These are phyloP conservation scores for Hypolimnas misippus DNA, from an alignment of 2,888 invertebrate genomes.

Conservation along the genomic window DNA sequence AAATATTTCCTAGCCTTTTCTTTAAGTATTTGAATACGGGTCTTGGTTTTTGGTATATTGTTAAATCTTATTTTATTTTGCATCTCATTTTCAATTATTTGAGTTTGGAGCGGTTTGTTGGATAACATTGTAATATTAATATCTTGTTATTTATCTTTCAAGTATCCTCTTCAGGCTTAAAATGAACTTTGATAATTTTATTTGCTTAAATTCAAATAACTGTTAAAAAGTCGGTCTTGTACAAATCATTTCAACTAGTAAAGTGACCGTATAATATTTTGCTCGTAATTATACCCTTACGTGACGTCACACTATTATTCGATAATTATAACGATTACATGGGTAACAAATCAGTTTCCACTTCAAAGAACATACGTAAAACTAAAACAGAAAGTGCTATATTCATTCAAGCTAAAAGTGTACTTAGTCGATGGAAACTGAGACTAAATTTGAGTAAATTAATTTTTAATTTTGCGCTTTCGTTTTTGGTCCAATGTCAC, in stretches of 20 bases:
- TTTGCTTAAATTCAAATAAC: too few species aligned
- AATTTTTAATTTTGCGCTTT: background rate
- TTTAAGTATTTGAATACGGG: slow-evolving; percentile 33
- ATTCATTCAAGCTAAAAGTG: background rate
- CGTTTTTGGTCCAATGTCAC: background rate
- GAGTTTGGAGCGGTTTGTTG: slow-evolving; percentile 53
- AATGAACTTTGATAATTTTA: too few species aligned
- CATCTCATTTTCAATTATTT: slow-evolving; percentile 56
- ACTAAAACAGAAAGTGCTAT: background rate
- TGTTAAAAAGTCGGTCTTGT: too few species aligned
- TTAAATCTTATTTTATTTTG: background rate
- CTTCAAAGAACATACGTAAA: background rate
- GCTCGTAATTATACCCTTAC: background rate
- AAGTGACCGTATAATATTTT: background rate
- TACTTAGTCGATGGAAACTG: background rate
- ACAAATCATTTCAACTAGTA: background rate
- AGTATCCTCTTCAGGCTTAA: too few species aligned
- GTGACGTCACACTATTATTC: slow-evolving; percentile 14
- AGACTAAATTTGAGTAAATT: background rate
- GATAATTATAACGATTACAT: slow-evolving; percentile 9
- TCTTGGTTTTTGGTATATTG: slow-evolving; percentile 36
- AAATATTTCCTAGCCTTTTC: slow-evolving; percentile 58
- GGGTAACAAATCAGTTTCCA: slow-evolving; percentile 14
- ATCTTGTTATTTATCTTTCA: too few species aligned
- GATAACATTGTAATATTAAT: slow-evolving; percentile 52